Conservation (phyloP, 2,888 invertebrate species). For the Mythimna vitellina region DNA sequence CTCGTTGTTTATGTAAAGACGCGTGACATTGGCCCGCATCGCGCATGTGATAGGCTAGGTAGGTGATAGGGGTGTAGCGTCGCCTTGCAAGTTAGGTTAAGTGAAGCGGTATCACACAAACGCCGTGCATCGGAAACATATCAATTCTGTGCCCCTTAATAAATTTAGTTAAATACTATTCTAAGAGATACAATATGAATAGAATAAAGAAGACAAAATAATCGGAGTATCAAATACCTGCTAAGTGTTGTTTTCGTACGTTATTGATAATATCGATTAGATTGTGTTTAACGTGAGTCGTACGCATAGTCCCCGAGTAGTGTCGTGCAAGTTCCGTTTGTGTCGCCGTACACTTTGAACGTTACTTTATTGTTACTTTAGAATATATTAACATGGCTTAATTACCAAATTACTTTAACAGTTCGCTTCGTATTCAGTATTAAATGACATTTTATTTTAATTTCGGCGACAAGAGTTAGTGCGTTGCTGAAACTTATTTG, state of each 20-base stretch:
- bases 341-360: constrained; percentile 79
- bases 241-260: constrained; percentile 88
- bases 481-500: constrained; percentile 86
- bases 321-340: constrained; percentile 83
- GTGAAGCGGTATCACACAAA: constrained; percentile 91
- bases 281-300: constrained; percentile 77
- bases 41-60: constrained; percentile 88
- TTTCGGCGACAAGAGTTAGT: constrained; percentile 79
- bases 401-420: constrained; percentile 88
- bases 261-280: constrained; percentile 79
- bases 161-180: constrained; percentile 89
- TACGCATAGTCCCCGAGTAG: constrained; percentile 83
- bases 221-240: constrained; percentile 89
- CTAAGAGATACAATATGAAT: constrained; percentile 90
- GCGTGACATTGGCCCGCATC: constrained; percentile 89
- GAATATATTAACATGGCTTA: constrained; percentile 83
- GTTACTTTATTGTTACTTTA: constrained; percentile 84
- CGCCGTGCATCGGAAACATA: constrained; percentile 94
- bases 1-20: constrained; percentile 73
- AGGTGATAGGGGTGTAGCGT: constrained; percentile 84
- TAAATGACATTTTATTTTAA: constrained; percentile 84
- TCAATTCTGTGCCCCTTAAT: constrained; percentile 95
- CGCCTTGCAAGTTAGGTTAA: constrained; percentile 90
- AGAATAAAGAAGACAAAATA: constrained; percentile 87
- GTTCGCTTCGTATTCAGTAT: constrained; percentile 89